Percentiles rank a stretch among this genome's conserved stretches.
These are phyloP conservation scores for Petrocephalus schoutedeni DNA, from an alignment of 2,797 vertebrate genomes.

Conservation along the genomic window DNA sequence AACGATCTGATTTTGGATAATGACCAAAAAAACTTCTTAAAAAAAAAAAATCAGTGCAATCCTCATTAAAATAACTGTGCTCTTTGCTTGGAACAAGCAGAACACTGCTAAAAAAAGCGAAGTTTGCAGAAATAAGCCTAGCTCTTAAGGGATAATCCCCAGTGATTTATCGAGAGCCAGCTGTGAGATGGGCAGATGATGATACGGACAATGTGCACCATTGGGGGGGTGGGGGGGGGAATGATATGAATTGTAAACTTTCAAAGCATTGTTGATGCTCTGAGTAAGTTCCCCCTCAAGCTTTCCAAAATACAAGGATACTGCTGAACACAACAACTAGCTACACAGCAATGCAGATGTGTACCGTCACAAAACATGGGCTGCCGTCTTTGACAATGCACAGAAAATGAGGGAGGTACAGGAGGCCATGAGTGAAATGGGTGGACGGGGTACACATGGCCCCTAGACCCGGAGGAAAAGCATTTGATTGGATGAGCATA, in stretches of 20 bases:
- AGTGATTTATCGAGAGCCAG: slow-evolving; percentile 18
- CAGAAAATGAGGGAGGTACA: not conserved
- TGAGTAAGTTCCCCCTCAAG: not conserved
- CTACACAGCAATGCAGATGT: not conserved
- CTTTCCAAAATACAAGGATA: not conserved
- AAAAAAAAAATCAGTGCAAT: not conserved
- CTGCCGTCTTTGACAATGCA: not conserved
- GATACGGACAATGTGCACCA: slow-evolving; percentile 14
- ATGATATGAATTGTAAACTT: not conserved
- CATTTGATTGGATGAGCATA: slow-evolving; percentile 28
- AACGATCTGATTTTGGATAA: not conserved
- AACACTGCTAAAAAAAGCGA: not conserved
- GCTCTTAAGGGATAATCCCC: slow-evolving; percentile 42
- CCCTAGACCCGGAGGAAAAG: not conserved
- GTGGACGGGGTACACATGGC: not conserved
- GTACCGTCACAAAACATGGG: not conserved
- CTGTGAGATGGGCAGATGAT: slow-evolving; percentile 29
- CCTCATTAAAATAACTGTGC: not conserved
- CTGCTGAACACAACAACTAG: not conserved
- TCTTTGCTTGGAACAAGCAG: not conserved
- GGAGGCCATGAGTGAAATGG: not conserved
- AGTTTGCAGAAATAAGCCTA: slow-evolving; percentile 17
- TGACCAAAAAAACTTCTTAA: not conserved
- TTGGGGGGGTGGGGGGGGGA: not conserved
- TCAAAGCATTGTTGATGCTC: not conserved